A percentile compares a stretch with the other conserved stretches of the same genome.
These are phyloP conservation scores for Florisuga fusca DNA, from an alignment of 2,797 vertebrate species.

Conservation along the genomic window DNA sequence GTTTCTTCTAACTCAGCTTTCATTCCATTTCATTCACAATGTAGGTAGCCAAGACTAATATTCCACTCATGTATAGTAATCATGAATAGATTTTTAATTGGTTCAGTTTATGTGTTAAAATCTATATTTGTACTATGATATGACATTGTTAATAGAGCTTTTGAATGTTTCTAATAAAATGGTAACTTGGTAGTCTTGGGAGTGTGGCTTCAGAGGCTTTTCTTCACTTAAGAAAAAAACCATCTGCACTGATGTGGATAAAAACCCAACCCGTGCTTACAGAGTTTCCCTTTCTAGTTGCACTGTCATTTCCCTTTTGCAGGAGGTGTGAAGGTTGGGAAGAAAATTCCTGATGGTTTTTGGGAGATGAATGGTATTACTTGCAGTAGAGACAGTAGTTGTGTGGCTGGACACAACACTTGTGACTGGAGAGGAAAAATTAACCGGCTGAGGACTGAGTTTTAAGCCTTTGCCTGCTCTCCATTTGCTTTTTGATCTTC, in stretches of 20 bases:
- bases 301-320: neutral
- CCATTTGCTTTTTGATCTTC: neutral
- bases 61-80: constrained; percentile 2
- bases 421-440: neutral
- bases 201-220: neutral
- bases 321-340: neutral
- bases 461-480: neutral
- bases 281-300: neutral
- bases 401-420: neutral
- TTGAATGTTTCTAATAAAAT: constrained; percentile 44
- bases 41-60: neutral
- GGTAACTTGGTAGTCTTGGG: neutral
- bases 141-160: constrained; percentile 11
- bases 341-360: neutral
- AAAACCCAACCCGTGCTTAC: neutral
- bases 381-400: neutral
- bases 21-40: neutral
- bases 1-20: neutral
- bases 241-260: accelerated
- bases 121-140: constrained; percentile 32
- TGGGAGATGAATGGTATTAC: neutral
- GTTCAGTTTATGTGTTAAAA: constrained; percentile 6
- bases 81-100: neutral
- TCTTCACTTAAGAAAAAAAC: neutral
- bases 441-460: neutral